Conservation (phyloP, 2,797 vertebrate genomes). For the Sphaeramia orbicularis region DNA sequence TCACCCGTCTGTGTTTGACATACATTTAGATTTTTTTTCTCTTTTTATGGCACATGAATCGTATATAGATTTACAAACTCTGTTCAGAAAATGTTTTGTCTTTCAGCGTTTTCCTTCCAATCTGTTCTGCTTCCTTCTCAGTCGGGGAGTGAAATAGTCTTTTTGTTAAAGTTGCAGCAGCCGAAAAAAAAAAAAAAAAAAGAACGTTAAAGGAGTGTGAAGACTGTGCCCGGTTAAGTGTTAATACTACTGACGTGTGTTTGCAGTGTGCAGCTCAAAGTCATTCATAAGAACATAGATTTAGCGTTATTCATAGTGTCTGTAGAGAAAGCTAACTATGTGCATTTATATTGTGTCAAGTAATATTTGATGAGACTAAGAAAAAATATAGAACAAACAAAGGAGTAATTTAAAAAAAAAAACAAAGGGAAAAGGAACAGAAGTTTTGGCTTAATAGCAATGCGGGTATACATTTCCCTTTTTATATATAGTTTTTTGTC, state of each 20-base stretch:
- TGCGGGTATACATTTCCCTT: constrained; percentile 85
- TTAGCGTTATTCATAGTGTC: constrained; percentile 55
- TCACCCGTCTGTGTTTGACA: constrained; percentile 61
- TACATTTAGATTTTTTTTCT: no score
- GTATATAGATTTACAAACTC: constrained; percentile 69
- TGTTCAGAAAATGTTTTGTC: constrained; percentile 40
- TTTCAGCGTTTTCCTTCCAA: constrained; percentile 55
- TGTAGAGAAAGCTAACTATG: constrained; percentile 68
- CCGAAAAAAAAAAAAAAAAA: constrained; percentile 57
- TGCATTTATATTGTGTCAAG: constrained; percentile 67
- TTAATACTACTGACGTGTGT: constrained; percentile 58
- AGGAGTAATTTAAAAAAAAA: constrained; percentile 33
- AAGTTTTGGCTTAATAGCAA: constrained; percentile 88
- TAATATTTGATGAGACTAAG: constrained; percentile 64
- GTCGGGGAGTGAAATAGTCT: constrained; percentile 56
- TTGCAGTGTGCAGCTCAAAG: constrained; percentile 70
- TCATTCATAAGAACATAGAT: constrained; percentile 53
- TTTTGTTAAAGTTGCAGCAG: constrained; percentile 74
- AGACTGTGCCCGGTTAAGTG: constrained; percentile 58
- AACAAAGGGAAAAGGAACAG: constrained; percentile 74
- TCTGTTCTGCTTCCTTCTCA: constrained; percentile 49
- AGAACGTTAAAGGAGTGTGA: constrained; percentile 46
- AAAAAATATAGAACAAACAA: constrained; percentile 35
- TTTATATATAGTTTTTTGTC: constrained; percentile 85
- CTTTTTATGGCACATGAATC: constrained; percentile 82